Evolutionary conservation across 2,797 vertebrate species (phyloP).

Genomic region (Anguilla marmorata): DNA sequence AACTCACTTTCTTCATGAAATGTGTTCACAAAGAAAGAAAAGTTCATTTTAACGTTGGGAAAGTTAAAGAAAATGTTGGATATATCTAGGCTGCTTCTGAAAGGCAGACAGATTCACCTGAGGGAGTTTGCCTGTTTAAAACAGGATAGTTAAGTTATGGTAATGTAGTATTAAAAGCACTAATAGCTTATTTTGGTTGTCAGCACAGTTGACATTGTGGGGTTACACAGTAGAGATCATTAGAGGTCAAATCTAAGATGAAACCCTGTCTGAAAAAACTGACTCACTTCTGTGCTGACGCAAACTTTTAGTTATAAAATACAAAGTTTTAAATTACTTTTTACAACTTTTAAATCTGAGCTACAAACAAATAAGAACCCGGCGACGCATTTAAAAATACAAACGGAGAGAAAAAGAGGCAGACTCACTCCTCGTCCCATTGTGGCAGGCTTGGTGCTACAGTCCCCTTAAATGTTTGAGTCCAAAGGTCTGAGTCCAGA

Average conservation of each 20-base stretch:
- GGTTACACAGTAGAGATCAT: background rate
- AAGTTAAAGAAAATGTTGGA: background rate
- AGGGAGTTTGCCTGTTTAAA: background rate
- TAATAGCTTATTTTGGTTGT: background rate
- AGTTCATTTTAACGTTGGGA: background rate
- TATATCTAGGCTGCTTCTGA: background rate
- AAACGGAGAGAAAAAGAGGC: background rate
- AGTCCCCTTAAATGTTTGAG: conserved; percentile 15
- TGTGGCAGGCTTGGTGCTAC: background rate
- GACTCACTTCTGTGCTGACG: background rate
- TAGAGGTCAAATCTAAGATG: conserved; percentile 16
- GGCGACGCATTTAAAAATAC: background rate
- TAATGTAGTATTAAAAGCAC: background rate
- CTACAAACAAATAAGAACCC: background rate
- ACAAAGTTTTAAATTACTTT: background rate
- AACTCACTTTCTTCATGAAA: background rate
- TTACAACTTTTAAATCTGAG: conserved; percentile 1
- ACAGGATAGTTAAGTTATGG: background rate
- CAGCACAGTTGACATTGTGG: background rate
- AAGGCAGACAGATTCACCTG: background rate
- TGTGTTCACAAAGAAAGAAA: background rate
- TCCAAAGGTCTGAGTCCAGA: background rate
- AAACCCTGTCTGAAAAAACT: background rate
- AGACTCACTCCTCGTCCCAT: conserved; percentile 34
- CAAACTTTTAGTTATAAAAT: background rate